Conservation (phyloP, 2,113 vertebrate species). For the Phylloscopus trochilus region DNA sequence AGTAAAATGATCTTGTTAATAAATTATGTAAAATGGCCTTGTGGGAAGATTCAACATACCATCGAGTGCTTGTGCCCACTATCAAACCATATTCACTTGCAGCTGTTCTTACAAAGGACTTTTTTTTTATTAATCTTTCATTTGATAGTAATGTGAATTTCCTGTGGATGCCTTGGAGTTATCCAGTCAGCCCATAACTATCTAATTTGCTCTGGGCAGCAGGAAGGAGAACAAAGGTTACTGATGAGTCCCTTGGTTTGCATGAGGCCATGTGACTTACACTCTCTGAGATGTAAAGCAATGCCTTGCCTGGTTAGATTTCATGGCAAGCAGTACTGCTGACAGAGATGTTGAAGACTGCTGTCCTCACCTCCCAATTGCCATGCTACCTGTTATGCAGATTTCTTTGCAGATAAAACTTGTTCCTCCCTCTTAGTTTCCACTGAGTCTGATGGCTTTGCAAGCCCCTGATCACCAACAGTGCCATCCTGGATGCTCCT, state of each 20-base stretch:
- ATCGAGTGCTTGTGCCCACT: conserved; percentile 16
- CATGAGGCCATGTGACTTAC: not conserved
- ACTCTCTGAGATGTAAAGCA: not conserved
- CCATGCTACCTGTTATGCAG: not conserved
- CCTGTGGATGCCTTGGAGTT: conserved; percentile 36
- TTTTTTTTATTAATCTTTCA: not conserved
- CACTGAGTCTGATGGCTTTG: not conserved
- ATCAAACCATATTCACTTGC: conserved; percentile 41
- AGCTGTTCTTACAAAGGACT: not conserved
- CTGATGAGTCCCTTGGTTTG: not conserved
- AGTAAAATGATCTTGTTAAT: conserved; percentile 58
- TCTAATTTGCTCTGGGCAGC: not conserved
- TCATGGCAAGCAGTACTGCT: not conserved
- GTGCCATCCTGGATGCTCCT: not conserved
- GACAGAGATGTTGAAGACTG: not conserved
- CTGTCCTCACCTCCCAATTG: not conserved
- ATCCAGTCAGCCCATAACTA: not conserved
- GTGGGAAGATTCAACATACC: conserved; percentile 55
- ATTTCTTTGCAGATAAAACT: not conserved
- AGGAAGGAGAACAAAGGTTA: conserved; percentile 43
- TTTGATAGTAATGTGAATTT: conserved; percentile 41
- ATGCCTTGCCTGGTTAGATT: not conserved
- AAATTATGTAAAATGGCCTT: conserved; percentile 65
- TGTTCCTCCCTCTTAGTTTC: not conserved
- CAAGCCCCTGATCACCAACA: not conserved